Base-by-base conservation (phyloP, 2,797 vertebrate species). In the Halcyon badia region DNA sequence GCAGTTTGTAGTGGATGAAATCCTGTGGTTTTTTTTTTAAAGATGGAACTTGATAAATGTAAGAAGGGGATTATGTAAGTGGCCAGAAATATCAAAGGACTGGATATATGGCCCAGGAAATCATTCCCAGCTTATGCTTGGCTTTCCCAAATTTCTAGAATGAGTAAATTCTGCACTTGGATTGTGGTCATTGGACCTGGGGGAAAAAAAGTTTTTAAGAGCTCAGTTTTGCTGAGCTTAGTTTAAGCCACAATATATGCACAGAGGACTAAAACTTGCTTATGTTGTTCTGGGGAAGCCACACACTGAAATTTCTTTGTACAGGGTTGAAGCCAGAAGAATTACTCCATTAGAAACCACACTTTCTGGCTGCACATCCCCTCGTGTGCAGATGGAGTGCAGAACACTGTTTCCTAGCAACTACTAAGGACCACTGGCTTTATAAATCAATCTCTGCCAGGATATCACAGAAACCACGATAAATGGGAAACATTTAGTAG, bases 381-480 rank as follows among this genome's bases (percentile, higher is more conserved):
- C 69, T 86, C 0, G 2, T 94, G 89, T 88, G 92, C 89, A 91
- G 94, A 85, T 61, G 69, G 79, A 95, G 96, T 24, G 61, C 87
- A 78, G 89, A 88, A 42, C 87, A 83, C 94, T n/a, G 96, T 97
- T 90, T 97, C 96, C 95, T 97, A 97, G 96, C 96, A 97, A 97
- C 96, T 93, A 93, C 69, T 68, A 58, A 90, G 94, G 93, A 91
- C 91, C 79, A 94, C 72, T 96, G 94, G 84, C 72, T 97, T 96
- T 97, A 92, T 89, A 97, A 96, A 97, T 97, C 95, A 91, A 94
- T 97, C 94, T 97, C 94, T 97, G 95, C 91, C 95, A 95, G 84
- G 77, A 83, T 94, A 97, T 95, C 94, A 81, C 69, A 92, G 86
- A 83, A 97, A 79, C 82, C 82, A 78, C 54, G 2, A 94, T 95